phyloP scores from a whole-genome alignment of 2,888 invertebrate genomes.

The Protodeltote pygarga region DNA sequence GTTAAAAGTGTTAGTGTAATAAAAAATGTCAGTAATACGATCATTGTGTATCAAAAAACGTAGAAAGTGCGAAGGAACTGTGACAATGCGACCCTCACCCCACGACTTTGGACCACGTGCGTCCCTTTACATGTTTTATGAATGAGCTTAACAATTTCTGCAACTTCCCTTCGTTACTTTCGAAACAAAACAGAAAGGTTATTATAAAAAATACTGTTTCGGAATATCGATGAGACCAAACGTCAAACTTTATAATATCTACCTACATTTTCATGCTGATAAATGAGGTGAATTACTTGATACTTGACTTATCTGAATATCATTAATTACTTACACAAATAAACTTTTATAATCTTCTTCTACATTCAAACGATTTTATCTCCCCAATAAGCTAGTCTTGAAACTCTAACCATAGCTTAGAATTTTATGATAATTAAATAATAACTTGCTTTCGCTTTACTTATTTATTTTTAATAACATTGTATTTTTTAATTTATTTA shows the following conservation, averaged over 20 bases:
- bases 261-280: not conserved
- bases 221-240: conserved; percentile 59
- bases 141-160: conserved; percentile 70
- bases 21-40: conserved; percentile 27
- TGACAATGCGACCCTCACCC: conserved; percentile 60
- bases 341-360: too few relatives aligned
- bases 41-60: conserved; percentile 31
- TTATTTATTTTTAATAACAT: too few relatives aligned
- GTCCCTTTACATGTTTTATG: conserved; percentile 74
- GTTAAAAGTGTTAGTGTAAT: conserved; percentile 31
- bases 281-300: too few relatives aligned
- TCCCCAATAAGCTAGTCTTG: too few relatives aligned
- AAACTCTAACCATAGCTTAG: too few relatives aligned
- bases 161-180: conserved; percentile 66
- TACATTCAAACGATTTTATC: too few relatives aligned
- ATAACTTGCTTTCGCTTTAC: too few relatives aligned
- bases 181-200: conserved; percentile 58
- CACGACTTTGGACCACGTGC: conserved; percentile 66
- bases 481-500: too few relatives aligned
- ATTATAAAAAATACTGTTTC: conserved; percentile 55
- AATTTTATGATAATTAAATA: too few relatives aligned
- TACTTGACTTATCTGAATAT: too few relatives aligned
- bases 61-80: conserved; percentile 50
- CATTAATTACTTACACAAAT: too few relatives aligned
- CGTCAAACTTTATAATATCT: conserved; percentile 21